These are phyloP conservation scores for Drosophila meridiana DNA, from an alignment of 2,888 invertebrate genomes.

Conservation along the genomic window DNA sequence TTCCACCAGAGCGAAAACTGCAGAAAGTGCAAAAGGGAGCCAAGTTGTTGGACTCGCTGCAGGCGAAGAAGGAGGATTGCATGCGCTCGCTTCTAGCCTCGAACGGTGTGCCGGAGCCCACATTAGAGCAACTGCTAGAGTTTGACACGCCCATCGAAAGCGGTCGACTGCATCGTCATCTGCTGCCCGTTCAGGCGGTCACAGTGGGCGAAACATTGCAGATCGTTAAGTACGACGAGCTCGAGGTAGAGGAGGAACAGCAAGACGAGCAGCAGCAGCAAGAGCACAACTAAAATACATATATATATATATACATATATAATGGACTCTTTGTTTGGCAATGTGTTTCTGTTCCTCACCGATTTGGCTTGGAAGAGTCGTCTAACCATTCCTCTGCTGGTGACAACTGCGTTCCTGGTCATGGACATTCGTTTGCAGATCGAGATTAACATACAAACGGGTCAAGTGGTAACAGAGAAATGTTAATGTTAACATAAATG, in stretches of 20 bases:
- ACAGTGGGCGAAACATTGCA: slow-evolving; percentile 86
- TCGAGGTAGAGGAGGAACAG: slow-evolving; percentile 69
- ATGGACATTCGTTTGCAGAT: slow-evolving; percentile 89
- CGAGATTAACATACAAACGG: slow-evolving; percentile 88
- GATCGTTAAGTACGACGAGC: slow-evolving; percentile 86
- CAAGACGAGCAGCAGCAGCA: slow-evolving; percentile 14
- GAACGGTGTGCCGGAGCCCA: slow-evolving; percentile 52
- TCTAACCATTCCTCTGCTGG: slow-evolving; percentile 88
- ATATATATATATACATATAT: slow-evolving; percentile 21
- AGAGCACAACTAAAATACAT: slow-evolving; percentile 19
- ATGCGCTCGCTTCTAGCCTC: slow-evolving; percentile 85
- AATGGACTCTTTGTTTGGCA: slow-evolving; percentile 85
- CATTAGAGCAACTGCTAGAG: slow-evolving; percentile 69
- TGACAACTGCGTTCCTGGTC: slow-evolving; percentile 88
- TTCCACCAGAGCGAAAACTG: slow-evolving; percentile 84
- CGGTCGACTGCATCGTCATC: slow-evolving; percentile 85
- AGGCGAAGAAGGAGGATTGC: slow-evolving; percentile 86
- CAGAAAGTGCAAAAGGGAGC: slow-evolving; percentile 86
- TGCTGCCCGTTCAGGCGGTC: slow-evolving; percentile 86
- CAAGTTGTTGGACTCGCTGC: slow-evolving; percentile 85
- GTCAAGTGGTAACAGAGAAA: slow-evolving; percentile 76
- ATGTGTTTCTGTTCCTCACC: slow-evolving; percentile 88
- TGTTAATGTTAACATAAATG: background rate
- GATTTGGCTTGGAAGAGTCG: slow-evolving; percentile 90
- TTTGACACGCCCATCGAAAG: slow-evolving; percentile 85